Evolutionary conservation across 2,888 invertebrate genomes (phyloP).

Genomic region (Anagyrus pseudococci): DNA sequence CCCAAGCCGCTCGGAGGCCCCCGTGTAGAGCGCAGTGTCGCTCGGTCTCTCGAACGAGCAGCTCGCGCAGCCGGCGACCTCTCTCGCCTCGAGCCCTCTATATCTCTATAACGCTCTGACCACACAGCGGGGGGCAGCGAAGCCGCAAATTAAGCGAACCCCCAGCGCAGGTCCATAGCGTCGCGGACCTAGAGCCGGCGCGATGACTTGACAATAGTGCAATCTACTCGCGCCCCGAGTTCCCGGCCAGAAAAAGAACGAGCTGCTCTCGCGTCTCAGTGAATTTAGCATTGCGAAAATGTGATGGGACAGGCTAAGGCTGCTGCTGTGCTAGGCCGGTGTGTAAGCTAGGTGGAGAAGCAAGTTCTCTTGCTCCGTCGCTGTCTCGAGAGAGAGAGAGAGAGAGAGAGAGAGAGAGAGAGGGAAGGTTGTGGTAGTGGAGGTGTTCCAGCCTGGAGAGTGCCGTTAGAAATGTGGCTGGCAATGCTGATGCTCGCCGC

Average conservation of each 20-base stretch:
- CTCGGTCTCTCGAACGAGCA: conserved; percentile 54
- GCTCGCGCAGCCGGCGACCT: no score
- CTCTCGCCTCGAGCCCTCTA: no score
- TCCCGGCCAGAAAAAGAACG: neutral
- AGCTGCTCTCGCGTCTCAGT: no score
- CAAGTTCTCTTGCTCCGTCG: no score
- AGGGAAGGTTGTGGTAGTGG: conserved; percentile 14
- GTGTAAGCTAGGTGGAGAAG: no score
- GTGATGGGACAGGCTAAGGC: conserved; percentile 12
- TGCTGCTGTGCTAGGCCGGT: no score
- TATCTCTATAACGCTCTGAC: no score
- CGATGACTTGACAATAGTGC: conserved; percentile 41
- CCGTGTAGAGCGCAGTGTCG: conserved; percentile 50
- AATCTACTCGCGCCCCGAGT: no score
- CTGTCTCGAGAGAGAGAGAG: conserved; percentile 7
- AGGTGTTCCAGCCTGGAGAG: neutral
- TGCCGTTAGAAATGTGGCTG: conserved; percentile 27
- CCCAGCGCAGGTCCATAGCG: neutral
- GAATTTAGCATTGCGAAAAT: no score
- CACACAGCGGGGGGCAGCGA: neutral
- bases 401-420: conserved; percentile 30
- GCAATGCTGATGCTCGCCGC: conserved; percentile 54
- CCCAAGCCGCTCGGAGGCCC: conserved; percentile 16
- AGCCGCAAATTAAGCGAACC: neutral
- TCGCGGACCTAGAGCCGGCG: neutral